Base-by-base conservation (phyloP, 2,113 vertebrate species). In the Apus apus region DNA sequence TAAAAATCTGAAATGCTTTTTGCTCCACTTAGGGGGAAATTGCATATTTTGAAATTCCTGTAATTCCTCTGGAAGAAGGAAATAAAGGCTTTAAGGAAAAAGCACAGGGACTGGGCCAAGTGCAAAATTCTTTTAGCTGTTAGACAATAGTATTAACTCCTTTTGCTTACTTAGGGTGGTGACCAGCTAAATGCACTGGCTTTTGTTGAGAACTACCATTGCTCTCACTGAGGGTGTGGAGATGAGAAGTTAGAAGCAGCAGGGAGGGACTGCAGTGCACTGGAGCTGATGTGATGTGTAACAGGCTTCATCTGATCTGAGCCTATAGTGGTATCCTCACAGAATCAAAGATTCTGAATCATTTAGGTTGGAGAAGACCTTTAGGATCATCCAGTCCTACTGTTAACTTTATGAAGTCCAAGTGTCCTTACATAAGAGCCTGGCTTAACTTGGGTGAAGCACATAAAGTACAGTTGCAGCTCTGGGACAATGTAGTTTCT, bases 141-240 rank as follows among this genome's bases (percentile, higher is more conserved):
- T 77, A 4, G 43, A 13, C 5, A 7, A 7, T 4, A 34, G 10
- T 8, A 3, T 13, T 7, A 32, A 21, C 57, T 20, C 8, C 15
- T 45, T 57, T 48, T 65, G 9, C 38, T 45, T 4, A 6, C 0
- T 23, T 8, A 43, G 17, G 5, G 4, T 53, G 12, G 8, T 60
- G 40, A 38, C 3, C 60, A 38, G 15, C 5, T 12, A 5, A 48
- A 36, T 21, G 5, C 0, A 5, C 2, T 0, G 4, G 43, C 19
- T 34, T 57, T 15, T 40, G 12, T 5, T 17, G 14, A 9, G 18
- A 50, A 40, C 30, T 54, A 1, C 22, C 64, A 8, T 5, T 50
- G 46, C 29, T n/a, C 2, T 53, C 2, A 2, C 16, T 7, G 29
- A 13, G 18, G 30, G 40, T 43, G 40, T 30, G 53, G 26, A 53